Base-by-base conservation (phyloP, 2,113 vertebrate species). In the Microcebus tavaratra region DNA sequence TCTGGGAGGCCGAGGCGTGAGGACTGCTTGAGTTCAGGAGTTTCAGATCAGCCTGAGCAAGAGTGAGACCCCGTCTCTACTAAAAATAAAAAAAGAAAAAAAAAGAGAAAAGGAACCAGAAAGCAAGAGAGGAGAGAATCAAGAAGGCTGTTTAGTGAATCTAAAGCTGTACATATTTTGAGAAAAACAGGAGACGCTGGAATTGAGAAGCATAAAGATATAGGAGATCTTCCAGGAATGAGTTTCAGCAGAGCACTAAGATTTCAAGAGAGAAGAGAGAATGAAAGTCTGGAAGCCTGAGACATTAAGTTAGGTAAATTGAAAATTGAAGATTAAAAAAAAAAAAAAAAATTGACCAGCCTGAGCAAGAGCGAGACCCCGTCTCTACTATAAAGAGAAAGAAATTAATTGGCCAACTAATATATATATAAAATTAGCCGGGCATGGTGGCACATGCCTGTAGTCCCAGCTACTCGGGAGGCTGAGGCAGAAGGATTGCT, bases 121-220 rank as follows among this genome's bases (percentile, higher is more conserved):
- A 86, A 42, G 31, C 59, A 95, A 87, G 31, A 81, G 39, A 14
- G 50, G 39, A 78, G 39, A 88, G 20, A 83, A 36, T 76, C 53
- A 87, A 68, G 36, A 87, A 87, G 20, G 31, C 27, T 48, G 68
- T 82, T 50, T 75, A 12, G 0, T 95, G 11, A 79, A 61, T 39
- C 53, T 83, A 97, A 70, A n/a, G 68, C 36, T 65, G 53, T 15
- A 87, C 17, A 80, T 75, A 75, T 92, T 57, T 23, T 57, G 55
- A 92, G 70, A 92, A 95, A 92, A 97, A 78, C 50, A 91, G 29
- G 73, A 39, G 78, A 45, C 18, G 34, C 18, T 70, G 84, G 65
- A 94, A 53, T 8, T 81, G 72, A 82, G 73, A 87, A 91, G 18
- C 55, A 76, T 18, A 93, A 95, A 96, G n/a, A 83, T 36, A 70